A percentile compares a stretch with the other conserved stretches of the same genome.
Evolutionary conservation across 2,888 invertebrate species (phyloP).

Genomic region (Drosophila maculinotata): DNA sequence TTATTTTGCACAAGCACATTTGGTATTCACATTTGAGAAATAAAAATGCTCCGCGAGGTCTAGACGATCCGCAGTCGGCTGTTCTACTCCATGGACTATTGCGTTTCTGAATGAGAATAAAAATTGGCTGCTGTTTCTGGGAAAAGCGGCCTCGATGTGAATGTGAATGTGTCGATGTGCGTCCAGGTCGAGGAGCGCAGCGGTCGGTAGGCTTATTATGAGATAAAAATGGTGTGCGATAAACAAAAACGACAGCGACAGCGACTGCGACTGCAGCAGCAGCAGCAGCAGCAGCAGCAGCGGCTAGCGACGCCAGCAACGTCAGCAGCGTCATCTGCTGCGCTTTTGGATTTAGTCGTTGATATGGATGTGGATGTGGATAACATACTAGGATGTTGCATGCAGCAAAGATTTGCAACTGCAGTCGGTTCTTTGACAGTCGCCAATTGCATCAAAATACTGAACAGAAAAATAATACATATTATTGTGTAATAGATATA

Average conservation of each 20-base stretch:
- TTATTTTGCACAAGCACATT: conserved; percentile 30
- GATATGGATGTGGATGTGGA: conserved; percentile 9
- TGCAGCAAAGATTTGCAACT: too few relatives aligned
- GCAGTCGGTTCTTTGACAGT: too few relatives aligned
- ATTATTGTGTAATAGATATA: too few relatives aligned
- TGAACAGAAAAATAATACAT: too few relatives aligned
- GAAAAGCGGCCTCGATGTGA: conserved; percentile 30
- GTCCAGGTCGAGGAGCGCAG: conserved; percentile 62
- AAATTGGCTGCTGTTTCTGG: conserved; percentile 56
- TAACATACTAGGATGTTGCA: too few relatives aligned
- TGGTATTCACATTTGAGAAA: conserved; percentile 75
- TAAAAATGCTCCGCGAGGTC: conserved; percentile 78
- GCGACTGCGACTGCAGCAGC: conserved; percentile 1
- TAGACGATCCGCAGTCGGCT: conserved; percentile 78
- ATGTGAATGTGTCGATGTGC: conserved; percentile 32
- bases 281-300: conserved; percentile 19
- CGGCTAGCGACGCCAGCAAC: conserved; percentile 12
- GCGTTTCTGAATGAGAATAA: conserved; percentile 68
- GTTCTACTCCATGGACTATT: conserved; percentile 81
- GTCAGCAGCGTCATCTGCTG: conserved; percentile 16
- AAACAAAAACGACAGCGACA: conserved; percentile 68
- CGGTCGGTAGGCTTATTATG: conserved; percentile 83
- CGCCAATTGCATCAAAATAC: too few relatives aligned
- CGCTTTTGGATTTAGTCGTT: conserved; percentile 2
- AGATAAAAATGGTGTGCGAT: conserved; percentile 78